Base-by-base conservation (phyloP, 2,888 invertebrate species). In the Clostera curtula region DNA sequence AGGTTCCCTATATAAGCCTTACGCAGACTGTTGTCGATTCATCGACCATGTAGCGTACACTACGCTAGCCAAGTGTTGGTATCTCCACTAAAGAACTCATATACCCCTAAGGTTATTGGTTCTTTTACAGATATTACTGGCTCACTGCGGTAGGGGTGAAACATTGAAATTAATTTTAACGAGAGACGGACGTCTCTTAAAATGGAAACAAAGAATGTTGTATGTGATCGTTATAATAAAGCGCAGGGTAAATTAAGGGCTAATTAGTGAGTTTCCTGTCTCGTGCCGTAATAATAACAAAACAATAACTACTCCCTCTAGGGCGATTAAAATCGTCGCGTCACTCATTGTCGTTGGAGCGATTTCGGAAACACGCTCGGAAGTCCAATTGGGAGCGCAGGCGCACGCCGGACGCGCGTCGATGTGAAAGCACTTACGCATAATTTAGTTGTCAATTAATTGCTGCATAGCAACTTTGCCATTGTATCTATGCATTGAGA, bases 181-280 rank as follows among this genome's bases (percentile, higher is more conserved):
- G n/a, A n/a, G n/a, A n/a, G n/a, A n/a, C n/a, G n/a, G n/a, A n/a
- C n/a, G n/a, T n/a, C n/a, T n/a, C n/a, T n/a, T n/a, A n/a, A n/a
- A n/a, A n/a, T n/a, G n/a, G n/a, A n/a, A n/a, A n/a, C n/a, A n/a
- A n/a, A n/a, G n/a, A n/a, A n/a, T n/a, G n/a, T n/a, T n/a, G n/a
- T n/a, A n/a, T n/a, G n/a, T n/a, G n/a, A 51, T 53, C 66, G 56
- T 58, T 44, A 41, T 50, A 63, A 66, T 64, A 62, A 60, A 64
- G 56, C 51, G 50, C 58, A 60, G 66, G 68, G 66, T 69, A 63
- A 74, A 79, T 77, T 67, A 74, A 59, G 48, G 62, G 49, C 60
- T 79, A 80, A 80, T 83, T 82, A 80, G 59, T 54, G 73, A 61
- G 71, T 68, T 75, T 82, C 82, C 82, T 80, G 82, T 77, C 79